Base-by-base conservation (phyloP, 1,140 invertebrate genomes). In the Laupala kohalensis region DNA sequence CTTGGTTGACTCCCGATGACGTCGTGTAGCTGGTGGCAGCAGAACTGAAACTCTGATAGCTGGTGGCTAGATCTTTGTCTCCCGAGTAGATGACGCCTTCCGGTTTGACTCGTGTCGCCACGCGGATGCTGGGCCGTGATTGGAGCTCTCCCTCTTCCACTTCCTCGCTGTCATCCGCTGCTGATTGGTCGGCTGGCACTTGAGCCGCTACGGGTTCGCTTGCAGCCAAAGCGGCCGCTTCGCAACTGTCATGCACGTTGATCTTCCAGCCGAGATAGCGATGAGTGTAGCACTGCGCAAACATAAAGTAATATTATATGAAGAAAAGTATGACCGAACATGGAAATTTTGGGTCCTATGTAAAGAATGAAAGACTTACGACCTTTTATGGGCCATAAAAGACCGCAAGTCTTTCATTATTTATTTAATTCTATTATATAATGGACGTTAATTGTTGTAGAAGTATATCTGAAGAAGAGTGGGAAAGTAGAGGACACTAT, bases 191-290 rank as follows among this genome's bases (percentile, higher is more conserved):
- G 64, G 86, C 83, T 66, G 69, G 72, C 12, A 70, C 68, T 6
- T 23, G 64, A 2, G n/a, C 6, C 81, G 74, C 64, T 1, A 73
- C 69, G 5, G 69, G 69, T 74, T 90, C 86, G 63, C 86, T 90
- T 13, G 83, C 85, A 2, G 82, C 79, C 23, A 78, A 78, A 6
- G 74, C 71, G 27, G 37, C n/a, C 28, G 37, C 19, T 66, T 92
- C 89, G 76, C 94, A 96, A 15, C 83, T 80, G 78, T 98, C 93
- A 25, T 91, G 84, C 0, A 98, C 92, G 76, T 94, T 90, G 74
- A 98, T 97, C 81, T 94, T 96, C 93, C 94, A 97, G 37, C 96
- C 96, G 70, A 97, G 85, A 77, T 95, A 90, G 53, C 94, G 90
- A 81, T 96, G 93, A 12, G 92, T 92, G 82, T 90, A 97, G 79